Conservation (phyloP, 2,888 invertebrate genomes). For the Cephus rjabovi region DNA sequence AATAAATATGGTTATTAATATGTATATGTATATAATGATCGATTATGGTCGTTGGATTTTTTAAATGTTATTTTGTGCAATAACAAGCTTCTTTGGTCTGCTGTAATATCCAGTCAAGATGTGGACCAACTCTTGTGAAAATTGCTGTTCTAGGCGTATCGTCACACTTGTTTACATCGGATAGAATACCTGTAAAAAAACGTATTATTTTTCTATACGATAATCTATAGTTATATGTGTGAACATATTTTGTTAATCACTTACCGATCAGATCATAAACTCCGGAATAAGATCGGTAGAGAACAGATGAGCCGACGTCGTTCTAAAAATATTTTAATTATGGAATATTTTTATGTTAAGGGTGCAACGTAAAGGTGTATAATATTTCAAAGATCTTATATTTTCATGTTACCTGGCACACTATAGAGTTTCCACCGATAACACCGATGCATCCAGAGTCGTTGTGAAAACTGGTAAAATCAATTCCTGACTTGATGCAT, state of each 20-base stretch:
- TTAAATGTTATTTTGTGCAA: slow-evolving; percentile 53
- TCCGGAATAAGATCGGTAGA: slow-evolving; percentile 67
- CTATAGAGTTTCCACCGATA: slow-evolving; percentile 66
- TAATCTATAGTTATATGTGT: not conserved
- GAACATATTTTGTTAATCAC: slow-evolving; percentile 19
- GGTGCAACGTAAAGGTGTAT: not conserved
- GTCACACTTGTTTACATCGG: slow-evolving; percentile 69
- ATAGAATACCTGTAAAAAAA: slow-evolving; percentile 66
- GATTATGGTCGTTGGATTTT: not conserved
- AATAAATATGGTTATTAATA: not conserved
- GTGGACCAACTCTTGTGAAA: slow-evolving; percentile 69
- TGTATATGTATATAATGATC: not conserved
- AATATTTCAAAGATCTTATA: not conserved
- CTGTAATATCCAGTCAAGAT: slow-evolving; percentile 71
- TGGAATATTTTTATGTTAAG: not conserved
- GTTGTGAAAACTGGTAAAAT: slow-evolving; percentile 58
- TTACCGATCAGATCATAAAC: slow-evolving; percentile 70
- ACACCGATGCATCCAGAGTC: slow-evolving; percentile 73
- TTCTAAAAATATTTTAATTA: slow-evolving; percentile 55
- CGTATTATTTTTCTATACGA: not conserved
- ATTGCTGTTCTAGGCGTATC: slow-evolving; percentile 63
- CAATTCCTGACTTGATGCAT: slow-evolving; percentile 64
- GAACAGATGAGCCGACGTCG: slow-evolving; percentile 71
- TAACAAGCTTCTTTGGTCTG: slow-evolving; percentile 72
- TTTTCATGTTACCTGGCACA: slow-evolving; percentile 68